Percentiles rank a stretch among this genome's conserved stretches.
Conservation (phyloP, 2,888 invertebrate species). For the Atethmia centrago region DNA sequence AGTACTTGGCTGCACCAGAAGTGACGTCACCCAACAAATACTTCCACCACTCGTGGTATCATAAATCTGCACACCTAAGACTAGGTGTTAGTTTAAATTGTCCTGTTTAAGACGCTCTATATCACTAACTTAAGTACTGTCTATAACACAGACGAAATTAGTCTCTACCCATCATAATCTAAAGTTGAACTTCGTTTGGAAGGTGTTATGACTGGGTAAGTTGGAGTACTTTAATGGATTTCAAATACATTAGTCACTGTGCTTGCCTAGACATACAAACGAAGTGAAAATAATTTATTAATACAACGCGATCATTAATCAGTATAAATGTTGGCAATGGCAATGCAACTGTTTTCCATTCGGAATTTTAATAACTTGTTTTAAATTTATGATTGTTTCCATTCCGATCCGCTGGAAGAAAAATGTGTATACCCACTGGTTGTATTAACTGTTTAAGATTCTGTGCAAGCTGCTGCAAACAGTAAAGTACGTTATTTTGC, state of each 20-base stretch:
- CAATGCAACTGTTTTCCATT: slow-evolving; percentile 56
- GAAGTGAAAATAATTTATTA: slow-evolving; percentile 69
- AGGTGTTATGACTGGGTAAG: slow-evolving; percentile 41
- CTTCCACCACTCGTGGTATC: slow-evolving; percentile 57
- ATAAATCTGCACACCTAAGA: slow-evolving; percentile 74
- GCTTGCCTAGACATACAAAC: slow-evolving; percentile 64
- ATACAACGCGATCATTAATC: slow-evolving; percentile 66
- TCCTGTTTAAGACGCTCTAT: slow-evolving; percentile 68
- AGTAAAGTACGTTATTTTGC: slow-evolving; percentile 55
- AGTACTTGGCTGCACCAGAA: slow-evolving; percentile 51
- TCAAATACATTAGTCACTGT: slow-evolving; percentile 74
- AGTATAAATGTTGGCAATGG: slow-evolving; percentile 57
- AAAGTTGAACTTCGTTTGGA: slow-evolving; percentile 48
- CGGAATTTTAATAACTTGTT: slow-evolving; percentile 59
- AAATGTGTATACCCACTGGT: slow-evolving; percentile 30
- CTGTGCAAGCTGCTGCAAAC: slow-evolving; percentile 46
- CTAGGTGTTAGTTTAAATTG: slow-evolving; percentile 76
- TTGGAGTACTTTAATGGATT: slow-evolving; percentile 72
- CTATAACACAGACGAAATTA: slow-evolving; percentile 39
- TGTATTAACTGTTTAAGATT: slow-evolving; percentile 57
- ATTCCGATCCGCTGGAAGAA: slow-evolving; percentile 44
- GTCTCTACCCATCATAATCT: slow-evolving; percentile 26
- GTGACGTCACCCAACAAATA: slow-evolving; percentile 63
- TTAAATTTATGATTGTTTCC: slow-evolving; percentile 52
- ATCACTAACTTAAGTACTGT: slow-evolving; percentile 65